phyloP scores from a whole-genome alignment of 2,113 vertebrate species.

The Galemys pyrenaicus region DNA sequence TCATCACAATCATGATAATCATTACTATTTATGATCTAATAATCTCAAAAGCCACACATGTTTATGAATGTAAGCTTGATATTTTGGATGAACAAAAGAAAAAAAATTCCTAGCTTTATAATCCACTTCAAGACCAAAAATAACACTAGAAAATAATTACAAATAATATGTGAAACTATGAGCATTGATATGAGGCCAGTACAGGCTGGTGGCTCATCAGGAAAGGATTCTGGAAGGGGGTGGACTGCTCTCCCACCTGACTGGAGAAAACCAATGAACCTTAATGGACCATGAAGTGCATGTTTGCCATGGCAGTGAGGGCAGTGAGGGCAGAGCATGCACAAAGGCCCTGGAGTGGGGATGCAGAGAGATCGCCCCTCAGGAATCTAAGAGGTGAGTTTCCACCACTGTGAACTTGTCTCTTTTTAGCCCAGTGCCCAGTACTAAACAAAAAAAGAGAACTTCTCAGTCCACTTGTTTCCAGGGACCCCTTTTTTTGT shows the following conservation, averaged over 20 bases:
- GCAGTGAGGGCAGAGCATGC: no score
- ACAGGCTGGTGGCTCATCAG: not conserved
- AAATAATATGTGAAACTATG: not conserved
- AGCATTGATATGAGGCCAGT: not conserved
- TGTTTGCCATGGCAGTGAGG: not conserved
- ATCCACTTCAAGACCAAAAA: not conserved
- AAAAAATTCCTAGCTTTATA: not conserved
- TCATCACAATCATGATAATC: not conserved
- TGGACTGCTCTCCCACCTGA: not conserved
- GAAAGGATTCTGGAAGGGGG: constrained; percentile 20
- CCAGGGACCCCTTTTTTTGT: constrained; percentile 4
- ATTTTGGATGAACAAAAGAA: not conserved
- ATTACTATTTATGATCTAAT: not conserved
- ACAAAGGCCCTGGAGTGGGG: not conserved
- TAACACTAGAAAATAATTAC: constrained; percentile 41
- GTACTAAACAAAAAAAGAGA: constrained; percentile 14
- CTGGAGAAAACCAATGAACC: not conserved
- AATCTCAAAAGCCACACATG: not conserved
- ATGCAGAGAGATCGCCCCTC: rapidly evolving
- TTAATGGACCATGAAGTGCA: not conserved
- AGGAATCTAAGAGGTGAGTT: not conserved
- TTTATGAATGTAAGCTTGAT: not conserved
- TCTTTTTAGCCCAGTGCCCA: constrained; percentile 35
- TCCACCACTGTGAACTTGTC: not conserved
- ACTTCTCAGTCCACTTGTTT: not conserved